phyloP scores from a whole-genome alignment of 1,140 invertebrate species.

The Lepidurus packardi region DNA sequence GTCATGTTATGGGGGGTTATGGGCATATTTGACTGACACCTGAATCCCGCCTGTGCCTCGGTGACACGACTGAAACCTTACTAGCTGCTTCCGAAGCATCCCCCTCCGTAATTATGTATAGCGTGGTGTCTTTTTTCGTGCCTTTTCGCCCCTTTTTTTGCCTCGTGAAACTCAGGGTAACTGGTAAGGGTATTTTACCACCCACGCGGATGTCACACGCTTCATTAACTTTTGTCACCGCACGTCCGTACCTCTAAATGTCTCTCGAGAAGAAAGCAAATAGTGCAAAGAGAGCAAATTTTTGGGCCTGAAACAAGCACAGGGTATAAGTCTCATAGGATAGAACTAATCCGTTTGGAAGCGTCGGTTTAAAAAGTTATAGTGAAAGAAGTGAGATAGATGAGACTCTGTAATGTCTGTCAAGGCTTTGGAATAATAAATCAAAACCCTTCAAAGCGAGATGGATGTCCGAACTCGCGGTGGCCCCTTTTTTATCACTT shows the following conservation, averaged over 20 bases:
- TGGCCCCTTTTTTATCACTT: constrained; percentile 9
- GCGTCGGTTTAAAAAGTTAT: not conserved
- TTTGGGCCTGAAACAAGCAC: too few species aligned
- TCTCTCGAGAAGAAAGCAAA: not conserved
- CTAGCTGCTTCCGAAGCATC: not conserved
- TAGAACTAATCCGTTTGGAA: not conserved
- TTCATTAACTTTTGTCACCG: constrained; percentile 22
- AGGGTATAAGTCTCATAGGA: not conserved
- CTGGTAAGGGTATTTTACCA: not conserved
- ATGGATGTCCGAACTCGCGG: not conserved
- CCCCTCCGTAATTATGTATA: not conserved
- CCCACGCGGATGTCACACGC: not conserved
- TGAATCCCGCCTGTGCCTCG: not conserved
- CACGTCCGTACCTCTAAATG: not conserved
- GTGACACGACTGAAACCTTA: not conserved
- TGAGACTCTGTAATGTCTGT: constrained; percentile 10
- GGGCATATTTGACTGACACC: constrained; percentile 1
- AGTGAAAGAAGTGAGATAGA: not conserved
- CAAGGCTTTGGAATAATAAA: constrained; percentile 12
- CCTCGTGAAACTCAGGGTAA: not conserved
- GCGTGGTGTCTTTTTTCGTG: not conserved
- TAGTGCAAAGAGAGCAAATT: too few species aligned
- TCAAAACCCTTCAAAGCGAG: not conserved
- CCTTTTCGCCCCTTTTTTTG: not conserved
- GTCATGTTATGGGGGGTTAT: not conserved